Evolutionary conservation across 2,113 vertebrate species (phyloP), one percentile per base, ranked within the genome.

Genomic region (Mugil cephalus): DNA sequence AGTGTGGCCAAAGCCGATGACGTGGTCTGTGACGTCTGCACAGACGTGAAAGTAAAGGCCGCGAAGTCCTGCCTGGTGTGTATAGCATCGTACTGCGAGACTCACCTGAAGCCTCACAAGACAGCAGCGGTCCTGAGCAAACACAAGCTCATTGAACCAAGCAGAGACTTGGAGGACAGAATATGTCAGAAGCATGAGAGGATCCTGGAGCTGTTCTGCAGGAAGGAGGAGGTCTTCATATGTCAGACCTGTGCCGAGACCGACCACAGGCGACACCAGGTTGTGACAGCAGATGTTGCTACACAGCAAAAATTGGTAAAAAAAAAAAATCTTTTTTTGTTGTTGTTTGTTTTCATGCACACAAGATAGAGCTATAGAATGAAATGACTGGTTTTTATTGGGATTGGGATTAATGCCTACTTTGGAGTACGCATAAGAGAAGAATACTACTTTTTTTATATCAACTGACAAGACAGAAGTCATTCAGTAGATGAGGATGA

Each of bases 51-150:
- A 19, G 21, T 58, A 15, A 69, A 69, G 42, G 52, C 65, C 52
- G 17, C 43, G 10, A 47, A 69, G 67, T 59, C 19, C 67, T 59
- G 54, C 46, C 9, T 40, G 43, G 10, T 48, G n/a, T 59, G 45
- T 50, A 12, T 69, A 34, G 12, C n/a, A 18, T 59, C 54, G 19
- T 47, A 18, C 54, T 59, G 67, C n/a, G 17, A 58, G 43, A 58
- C 18, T 39, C 15, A 61, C 59, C 59, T 61, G 42, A 24, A 61
- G 9, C 58, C 58, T 61, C 58, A 61, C 17, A 24, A 11, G 21
- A 46, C 59, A 11, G 40, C 21, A 18, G 35, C 54, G 4, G 54
- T 17, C 17, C 42, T 67, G 40, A 67, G 38, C 10, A 42, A 35
- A 52, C 64, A 67, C 9, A 35, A 67, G 8, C 64, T 54, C 12